Conservation (phyloP, 2,113 vertebrate genomes). For the Campylomormyrus numenius region DNA sequence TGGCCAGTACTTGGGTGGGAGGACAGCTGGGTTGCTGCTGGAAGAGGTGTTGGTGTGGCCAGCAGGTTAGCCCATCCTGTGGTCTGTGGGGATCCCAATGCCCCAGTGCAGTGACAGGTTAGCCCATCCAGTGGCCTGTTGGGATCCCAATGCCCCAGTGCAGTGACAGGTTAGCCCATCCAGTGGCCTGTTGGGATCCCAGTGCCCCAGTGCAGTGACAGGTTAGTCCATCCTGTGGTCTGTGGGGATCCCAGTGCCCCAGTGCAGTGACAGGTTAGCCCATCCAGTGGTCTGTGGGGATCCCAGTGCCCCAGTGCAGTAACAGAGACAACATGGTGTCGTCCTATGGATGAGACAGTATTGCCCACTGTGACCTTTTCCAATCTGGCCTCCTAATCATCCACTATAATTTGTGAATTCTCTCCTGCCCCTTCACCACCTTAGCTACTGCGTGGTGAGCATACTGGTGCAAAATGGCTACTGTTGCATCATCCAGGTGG, state of each 20-base stretch:
- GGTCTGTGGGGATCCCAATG: too few species aligned
- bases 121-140: too few species aligned
- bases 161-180: too few species aligned
- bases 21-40: neutral
- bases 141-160: too few species aligned
- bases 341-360: neutral
- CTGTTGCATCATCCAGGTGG: neutral
- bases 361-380: neutral
- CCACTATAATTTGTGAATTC: neutral
- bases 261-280: neutral
- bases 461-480: neutral
- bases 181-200: too few species aligned
- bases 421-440: neutral
- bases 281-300: neutral
- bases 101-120: too few species aligned
- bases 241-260: too few species aligned
- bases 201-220: too few species aligned
- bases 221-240: too few species aligned
- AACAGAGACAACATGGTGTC: neutral
- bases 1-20: neutral
- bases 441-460: neutral
- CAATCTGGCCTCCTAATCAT: neutral
- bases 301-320: neutral
- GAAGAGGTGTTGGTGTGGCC: neutral
- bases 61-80: neutral